A percentile compares a stretch with the other conserved stretches of the same genome.
phyloP scores from a whole-genome alignment of 2,797 vertebrate species.

The Poeciliopsis gracilis region DNA sequence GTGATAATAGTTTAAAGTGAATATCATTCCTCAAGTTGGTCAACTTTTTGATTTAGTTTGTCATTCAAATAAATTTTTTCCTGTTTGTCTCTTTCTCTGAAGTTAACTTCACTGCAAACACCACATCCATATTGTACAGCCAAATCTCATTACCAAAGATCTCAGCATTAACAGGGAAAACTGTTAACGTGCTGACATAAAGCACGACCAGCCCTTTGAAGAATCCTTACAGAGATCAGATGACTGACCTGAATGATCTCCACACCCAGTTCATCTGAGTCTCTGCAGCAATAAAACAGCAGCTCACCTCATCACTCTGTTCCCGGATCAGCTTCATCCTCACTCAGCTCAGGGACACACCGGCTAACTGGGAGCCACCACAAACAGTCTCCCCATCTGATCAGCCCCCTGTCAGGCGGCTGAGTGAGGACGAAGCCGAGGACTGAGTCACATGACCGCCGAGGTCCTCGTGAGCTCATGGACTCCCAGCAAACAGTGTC shows the following conservation, averaged over 20 bases:
- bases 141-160: not conserved
- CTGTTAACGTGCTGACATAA: not conserved
- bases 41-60: not conserved
- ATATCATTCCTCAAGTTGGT: not conserved
- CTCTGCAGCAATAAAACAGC: not conserved
- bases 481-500: slow-evolving; percentile 3
- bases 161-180: not conserved
- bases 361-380: slow-evolving; percentile 5
- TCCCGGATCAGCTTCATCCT: slow-evolving; percentile 43
- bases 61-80: not conserved
- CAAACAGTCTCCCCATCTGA: not conserved
- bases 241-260: not conserved
- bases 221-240: not conserved
- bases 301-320: slow-evolving; percentile 39
- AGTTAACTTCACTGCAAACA: not conserved
- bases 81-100: not conserved
- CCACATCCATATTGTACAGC: not conserved
- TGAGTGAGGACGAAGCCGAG: slow-evolving; percentile 18
- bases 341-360: slow-evolving; percentile 6
- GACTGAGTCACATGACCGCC: slow-evolving; percentile 50
- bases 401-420: slow-evolving; percentile 8
- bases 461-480: slow-evolving; percentile 42
- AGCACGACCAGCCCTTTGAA: not conserved
- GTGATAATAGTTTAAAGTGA: not conserved
- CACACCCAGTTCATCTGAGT: not conserved